Evolutionary conservation across 2,797 vertebrate genomes (phyloP).

Genomic region (Calcarius lapponicus): DNA sequence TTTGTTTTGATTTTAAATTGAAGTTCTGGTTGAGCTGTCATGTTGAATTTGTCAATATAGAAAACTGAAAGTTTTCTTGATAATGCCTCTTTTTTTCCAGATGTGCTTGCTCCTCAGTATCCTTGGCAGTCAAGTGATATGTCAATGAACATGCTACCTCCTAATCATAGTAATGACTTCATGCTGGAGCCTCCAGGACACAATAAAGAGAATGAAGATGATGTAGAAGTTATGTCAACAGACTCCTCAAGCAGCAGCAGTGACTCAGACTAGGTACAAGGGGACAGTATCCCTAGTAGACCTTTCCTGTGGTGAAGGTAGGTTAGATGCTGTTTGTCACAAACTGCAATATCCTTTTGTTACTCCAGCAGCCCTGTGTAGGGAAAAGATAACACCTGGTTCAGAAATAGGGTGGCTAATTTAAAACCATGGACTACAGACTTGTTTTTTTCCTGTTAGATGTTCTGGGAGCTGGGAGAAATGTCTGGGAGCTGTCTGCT

Average conservation of each 20-base stretch:
- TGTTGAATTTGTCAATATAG: neutral
- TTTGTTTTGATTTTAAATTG: neutral
- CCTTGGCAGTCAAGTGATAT: slow-evolving; percentile 95
- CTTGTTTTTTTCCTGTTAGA: neutral
- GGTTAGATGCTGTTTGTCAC: neutral
- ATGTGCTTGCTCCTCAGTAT: slow-evolving; percentile 95
- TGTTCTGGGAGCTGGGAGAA: neutral
- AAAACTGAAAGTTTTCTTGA: neutral
- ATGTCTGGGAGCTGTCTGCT: slow-evolving; percentile 13
- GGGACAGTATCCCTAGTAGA: neutral
- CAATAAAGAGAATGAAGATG: slow-evolving; percentile 99
- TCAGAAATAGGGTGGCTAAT: neutral
- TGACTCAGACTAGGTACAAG: slow-evolving; percentile 88
- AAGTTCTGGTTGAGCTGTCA: neutral
- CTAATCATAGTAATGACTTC: slow-evolving; percentile 95
- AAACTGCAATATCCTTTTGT: neutral
- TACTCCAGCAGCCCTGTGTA: neutral
- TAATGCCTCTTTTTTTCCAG: slow-evolving; percentile 53
- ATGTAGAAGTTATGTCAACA: slow-evolving; percentile 97
- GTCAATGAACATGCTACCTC: slow-evolving; percentile 92
- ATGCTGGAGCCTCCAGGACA: slow-evolving; percentile 94
- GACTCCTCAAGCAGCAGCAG: slow-evolving; percentile 98
- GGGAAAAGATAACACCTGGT: neutral
- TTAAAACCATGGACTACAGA: neutral
- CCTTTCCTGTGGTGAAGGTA: slow-evolving; percentile 51